These are phyloP conservation scores for Penaeus monodon DNA, from an alignment of 2,888 invertebrate genomes.

Conservation along the genomic window DNA sequence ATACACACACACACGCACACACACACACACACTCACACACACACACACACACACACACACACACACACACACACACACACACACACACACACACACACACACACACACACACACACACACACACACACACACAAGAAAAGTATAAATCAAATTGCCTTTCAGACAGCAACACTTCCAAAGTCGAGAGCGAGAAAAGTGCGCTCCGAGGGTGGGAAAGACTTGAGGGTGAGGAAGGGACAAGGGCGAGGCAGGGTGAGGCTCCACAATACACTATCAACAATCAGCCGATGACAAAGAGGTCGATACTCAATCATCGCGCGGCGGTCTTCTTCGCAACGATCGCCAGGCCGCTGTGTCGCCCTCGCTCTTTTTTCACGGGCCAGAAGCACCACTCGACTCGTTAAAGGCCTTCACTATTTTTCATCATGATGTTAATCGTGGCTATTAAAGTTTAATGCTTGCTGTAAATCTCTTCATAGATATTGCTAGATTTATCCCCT, in stretches of 20 bases:
- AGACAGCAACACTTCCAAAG: no score
- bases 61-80: no score
- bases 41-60: no score
- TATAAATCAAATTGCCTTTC: no score
- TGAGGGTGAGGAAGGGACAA: slow-evolving; percentile 13
- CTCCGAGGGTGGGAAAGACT: background rate
- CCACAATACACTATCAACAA: no score
- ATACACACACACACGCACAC: background rate
- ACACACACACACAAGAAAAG: no score
- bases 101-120: no score
- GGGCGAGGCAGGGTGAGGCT: slow-evolving; percentile 6
- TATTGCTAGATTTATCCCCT: no score
- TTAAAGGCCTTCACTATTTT: background rate
- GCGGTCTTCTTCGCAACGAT: background rate
- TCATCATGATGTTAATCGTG: background rate
- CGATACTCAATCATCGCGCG: no score
- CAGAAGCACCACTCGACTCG: background rate
- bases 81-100: no score
- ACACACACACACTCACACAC: no score
- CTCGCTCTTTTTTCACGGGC: background rate
- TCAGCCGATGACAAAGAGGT: no score
- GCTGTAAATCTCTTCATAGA: background rate
- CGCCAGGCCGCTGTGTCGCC: background rate
- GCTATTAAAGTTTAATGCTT: background rate
- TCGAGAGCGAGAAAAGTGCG: background rate